Base-by-base conservation (phyloP, 2,797 vertebrate genomes). In the Hydrocynus forskahlii region DNA sequence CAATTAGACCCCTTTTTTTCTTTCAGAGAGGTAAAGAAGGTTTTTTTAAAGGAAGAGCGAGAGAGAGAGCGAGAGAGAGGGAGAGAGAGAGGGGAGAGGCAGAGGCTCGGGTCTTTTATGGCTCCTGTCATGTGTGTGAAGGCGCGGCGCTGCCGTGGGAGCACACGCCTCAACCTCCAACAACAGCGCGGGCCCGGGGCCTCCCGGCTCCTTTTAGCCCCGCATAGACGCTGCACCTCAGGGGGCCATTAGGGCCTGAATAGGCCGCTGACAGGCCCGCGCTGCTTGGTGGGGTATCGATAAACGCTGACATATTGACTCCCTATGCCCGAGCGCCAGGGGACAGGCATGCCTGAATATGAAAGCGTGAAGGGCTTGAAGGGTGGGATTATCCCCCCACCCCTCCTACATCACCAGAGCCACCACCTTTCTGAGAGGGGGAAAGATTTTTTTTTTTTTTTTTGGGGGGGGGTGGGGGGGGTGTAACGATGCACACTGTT, bases 241-340 rank as follows among this genome's bases (percentile, higher is more conserved):
- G 97, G 97, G 96, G 96, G 95, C 94, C 95, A 93, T 94, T 92
- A 92, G 89, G 84, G 91, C 89, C 92, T 97, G 95, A 97, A 97
- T 97, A 91, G 92, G 91, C 91, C 86, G 91, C 94, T 97, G 96
- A 96, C 96, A 97, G 93, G 92, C 93, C 95, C 85, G 94, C 85
- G 91, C 92, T 89, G 93, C 93, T 92, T 95, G 72, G 92, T 92
- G 92, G 93, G 96, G 94, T 95, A 96, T 96, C 96, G 95, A 96
- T 96, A 96, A 96, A 96, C 83, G 92, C 95, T 94, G 94, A 96
- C 95, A 95, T 92, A 94, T 96, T 96, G 94, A 95, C 95, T 94
- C 95, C 93, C 94, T 92, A 93, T 92, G 93, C 93, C 92, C 92
- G 92, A 88, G 92, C 89, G 86, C 94, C 88, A 85, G 87, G 86